Conservation (phyloP, 2,888 invertebrate genomes). For the Calliopum simillimum region DNA sequence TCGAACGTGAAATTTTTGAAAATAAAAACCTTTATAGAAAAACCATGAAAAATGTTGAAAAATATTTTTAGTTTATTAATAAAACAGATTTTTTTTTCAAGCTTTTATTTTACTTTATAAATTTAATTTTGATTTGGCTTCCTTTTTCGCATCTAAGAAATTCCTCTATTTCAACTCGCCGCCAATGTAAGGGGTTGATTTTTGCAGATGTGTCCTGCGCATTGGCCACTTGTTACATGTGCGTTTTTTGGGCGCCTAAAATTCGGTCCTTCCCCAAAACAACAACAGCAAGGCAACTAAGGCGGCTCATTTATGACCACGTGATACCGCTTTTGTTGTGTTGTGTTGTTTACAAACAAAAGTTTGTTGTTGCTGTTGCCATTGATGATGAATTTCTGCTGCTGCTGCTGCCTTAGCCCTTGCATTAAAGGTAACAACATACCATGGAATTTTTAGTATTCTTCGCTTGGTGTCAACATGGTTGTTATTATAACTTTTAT, state of each 20-base stretch:
- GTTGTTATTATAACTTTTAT: not conserved
- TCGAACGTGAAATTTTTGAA: too few relatives aligned
- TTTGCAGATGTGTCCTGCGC: conserved; percentile 57
- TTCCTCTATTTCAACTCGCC: conserved; percentile 36
- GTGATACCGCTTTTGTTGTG: conserved; percentile 8
- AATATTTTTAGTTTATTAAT: too few relatives aligned
- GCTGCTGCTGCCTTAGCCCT: not conserved
- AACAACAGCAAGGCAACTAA: conserved; percentile 41
- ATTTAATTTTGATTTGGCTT: conserved; percentile 15
- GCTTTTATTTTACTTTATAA: not conserved
- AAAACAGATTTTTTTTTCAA: not conserved
- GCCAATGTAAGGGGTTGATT: conserved; percentile 55
- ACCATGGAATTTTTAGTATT: conserved; percentile 10
- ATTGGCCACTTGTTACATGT: conserved; percentile 43
- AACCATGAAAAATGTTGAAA: too few relatives aligned
- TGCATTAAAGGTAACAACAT: not conserved
- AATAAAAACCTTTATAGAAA: too few relatives aligned
- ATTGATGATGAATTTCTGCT: conserved; percentile 6
- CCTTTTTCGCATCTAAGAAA: conserved; percentile 20
- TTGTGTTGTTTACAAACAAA: conserved; percentile 31
- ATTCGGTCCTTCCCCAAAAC: conserved; percentile 58
- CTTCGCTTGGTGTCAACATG: not conserved
- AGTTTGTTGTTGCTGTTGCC: conserved; percentile 27
- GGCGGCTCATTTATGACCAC: conserved; percentile 1
- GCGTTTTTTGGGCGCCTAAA: conserved; percentile 39